A percentile compares a stretch with the other conserved stretches of the same genome.
Evolutionary conservation across 2,797 vertebrate species (phyloP).

Genomic region (Dryobates pubescens): DNA sequence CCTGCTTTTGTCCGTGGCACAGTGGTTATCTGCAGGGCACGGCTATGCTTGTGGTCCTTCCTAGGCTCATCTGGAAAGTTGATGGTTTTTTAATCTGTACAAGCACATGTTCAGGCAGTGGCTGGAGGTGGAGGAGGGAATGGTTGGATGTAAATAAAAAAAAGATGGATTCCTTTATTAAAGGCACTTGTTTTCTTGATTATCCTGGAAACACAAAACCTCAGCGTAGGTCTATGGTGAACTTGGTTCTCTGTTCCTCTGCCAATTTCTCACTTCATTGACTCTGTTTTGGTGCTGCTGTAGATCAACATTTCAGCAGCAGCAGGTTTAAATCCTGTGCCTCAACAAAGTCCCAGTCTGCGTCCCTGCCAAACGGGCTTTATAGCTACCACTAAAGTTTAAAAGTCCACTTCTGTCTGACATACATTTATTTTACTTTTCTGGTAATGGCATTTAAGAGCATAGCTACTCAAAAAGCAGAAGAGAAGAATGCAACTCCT

Average conservation of each 20-base stretch:
- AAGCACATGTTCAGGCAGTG: not conserved
- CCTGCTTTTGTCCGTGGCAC: rapidly evolving
- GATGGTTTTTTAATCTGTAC: not conserved
- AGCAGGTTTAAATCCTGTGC: not conserved
- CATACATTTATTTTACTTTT: not conserved
- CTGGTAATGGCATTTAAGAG: not conserved
- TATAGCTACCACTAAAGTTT: not conserved
- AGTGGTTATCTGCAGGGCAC: not conserved
- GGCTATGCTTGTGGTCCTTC: not conserved
- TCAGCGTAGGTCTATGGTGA: not conserved
- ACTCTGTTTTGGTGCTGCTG: not conserved
- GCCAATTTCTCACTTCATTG: not conserved
- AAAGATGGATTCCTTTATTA: not conserved
- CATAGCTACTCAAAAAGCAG: not conserved
- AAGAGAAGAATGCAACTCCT: not conserved
- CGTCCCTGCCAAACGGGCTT: not conserved
- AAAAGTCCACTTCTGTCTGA: not conserved
- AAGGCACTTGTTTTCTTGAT: not conserved
- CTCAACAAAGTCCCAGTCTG: not conserved
- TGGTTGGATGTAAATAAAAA: not conserved
- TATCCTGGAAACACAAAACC: not conserved
- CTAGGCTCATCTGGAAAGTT: not conserved
- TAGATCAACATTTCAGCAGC: not conserved
- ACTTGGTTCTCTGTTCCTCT: not conserved
- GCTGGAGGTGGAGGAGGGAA: not conserved